These are phyloP conservation scores for Apostichopus japonicus DNA, from an alignment of 35 echinoderm and acorn worm genomes.

Conservation along the genomic window DNA sequence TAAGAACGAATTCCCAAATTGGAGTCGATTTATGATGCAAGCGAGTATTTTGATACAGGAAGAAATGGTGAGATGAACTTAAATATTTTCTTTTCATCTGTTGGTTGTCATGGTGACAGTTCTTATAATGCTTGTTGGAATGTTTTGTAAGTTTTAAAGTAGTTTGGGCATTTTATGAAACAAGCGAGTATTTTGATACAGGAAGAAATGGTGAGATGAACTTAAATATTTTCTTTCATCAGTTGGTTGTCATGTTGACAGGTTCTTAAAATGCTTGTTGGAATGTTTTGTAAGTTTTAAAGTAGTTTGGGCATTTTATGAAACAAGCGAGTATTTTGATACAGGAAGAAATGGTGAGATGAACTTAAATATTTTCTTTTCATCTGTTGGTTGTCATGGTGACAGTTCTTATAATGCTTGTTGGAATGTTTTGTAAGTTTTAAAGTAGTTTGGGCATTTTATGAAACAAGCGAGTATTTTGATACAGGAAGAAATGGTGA, in stretches of 20 bases:
- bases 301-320: constrained; percentile 10
- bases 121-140: no score
- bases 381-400: background rate
- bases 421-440: no score
- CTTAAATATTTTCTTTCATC: background rate
- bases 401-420: no score
- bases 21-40: background rate
- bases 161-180: background rate
- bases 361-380: background rate
- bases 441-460: constrained; percentile 4
- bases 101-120: background rate
- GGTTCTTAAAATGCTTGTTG: no score
- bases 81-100: background rate
- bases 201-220: constrained; percentile 32
- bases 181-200: background rate
- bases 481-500: constrained; percentile 18
- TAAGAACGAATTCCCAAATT: background rate
- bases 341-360: constrained; percentile 18
- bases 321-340: constrained; percentile 5
- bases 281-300: no score
- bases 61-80: constrained; percentile 5
- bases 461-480: background rate
- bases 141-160: no score
- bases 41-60: constrained; percentile 14
- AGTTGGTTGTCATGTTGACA: background rate